Base-by-base conservation (phyloP, 2,797 vertebrate species). In the Neosilurus hyrtlii region DNA sequence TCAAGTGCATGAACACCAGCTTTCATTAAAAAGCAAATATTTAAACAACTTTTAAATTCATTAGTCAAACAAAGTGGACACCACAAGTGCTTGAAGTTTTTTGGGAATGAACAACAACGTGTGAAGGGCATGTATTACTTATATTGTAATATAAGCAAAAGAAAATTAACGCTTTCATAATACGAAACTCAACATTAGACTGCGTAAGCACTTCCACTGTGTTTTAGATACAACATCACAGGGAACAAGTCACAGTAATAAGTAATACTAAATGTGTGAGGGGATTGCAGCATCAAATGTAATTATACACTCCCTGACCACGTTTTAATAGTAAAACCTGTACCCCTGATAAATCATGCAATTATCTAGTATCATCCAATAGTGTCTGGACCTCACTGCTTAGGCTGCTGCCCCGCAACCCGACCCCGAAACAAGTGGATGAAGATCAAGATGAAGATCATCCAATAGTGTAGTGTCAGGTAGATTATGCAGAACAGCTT, bases 11-110 rank as follows among this genome's bases (percentile, higher is more conserved):
- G n/a, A 30, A 70, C 43, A n/a, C 20, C 18, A 15, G n/a, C 24
- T 68, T 74, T 24, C 54, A 63, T 54, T 70, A 70, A 61, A 71
- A 74, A 70, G 72, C 57, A 78, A 71, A 72, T 26, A 20, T 52
- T 68, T 81, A 2, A n/a, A 30, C 54, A 35, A 26, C n/a, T 57
- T 54, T 22, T 56, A 30, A 37, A 57, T 74, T 74, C 35, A 84
- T 75, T 59, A 30, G 54, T 10, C 51, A 63, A 51, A 30, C 18
- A 49, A 59, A 67, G 30, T 61, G 51, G 30, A 65, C 10, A 11
- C 9, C 9, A 49, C 52, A 74, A 57, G 52, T 10, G 12, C 26
- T 37, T 4, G 11, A 15, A 35, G 35, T 75, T 70, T 73, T 74
- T n/a, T 16, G 18, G 18, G 35, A 74, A n/a, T 14, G n/a, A 49